Conservation (phyloP, 2,797 vertebrate species). For the Anabacerthia variegaticeps region DNA sequence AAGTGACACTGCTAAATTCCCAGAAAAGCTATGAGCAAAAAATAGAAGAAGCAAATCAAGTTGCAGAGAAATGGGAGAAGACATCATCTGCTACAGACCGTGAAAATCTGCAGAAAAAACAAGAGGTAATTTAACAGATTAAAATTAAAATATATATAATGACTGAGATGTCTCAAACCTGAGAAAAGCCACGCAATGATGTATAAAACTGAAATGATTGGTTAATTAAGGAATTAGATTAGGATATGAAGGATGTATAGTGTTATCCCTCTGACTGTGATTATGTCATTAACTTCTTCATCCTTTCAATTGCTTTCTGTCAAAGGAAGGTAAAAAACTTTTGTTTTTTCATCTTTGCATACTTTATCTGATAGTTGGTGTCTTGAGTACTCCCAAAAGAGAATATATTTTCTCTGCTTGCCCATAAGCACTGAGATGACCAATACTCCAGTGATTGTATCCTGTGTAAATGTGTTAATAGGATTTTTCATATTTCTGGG, state of each 20-base stretch:
- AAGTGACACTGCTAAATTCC: conserved; percentile 90
- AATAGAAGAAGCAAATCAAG: conserved; percentile 89
- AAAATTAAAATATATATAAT: neutral
- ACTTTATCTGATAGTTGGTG: neutral
- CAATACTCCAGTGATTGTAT: neutral
- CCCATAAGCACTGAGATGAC: neutral
- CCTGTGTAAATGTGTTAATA: neutral
- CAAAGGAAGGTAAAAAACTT: neutral
- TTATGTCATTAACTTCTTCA: neutral
- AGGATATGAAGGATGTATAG: neutral
- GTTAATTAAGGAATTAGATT: neutral
- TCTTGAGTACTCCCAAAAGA: neutral
- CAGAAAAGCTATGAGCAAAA: conserved; percentile 91
- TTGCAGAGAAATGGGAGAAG: conserved; percentile 89
- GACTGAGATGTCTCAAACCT: neutral
- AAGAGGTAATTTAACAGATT: conserved; percentile 78
- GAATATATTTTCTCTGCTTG: neutral
- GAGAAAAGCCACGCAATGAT: neutral
- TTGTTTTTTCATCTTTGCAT: neutral
- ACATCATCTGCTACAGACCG: conserved; percentile 71
- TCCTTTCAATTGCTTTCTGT: neutral
- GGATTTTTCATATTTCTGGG: neutral
- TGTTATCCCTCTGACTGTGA: neutral
- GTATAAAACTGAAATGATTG: neutral
- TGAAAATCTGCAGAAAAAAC: conserved; percentile 69